Evolutionary conservation across 2,113 vertebrate genomes (phyloP).

Genomic region (Motacilla alba): DNA sequence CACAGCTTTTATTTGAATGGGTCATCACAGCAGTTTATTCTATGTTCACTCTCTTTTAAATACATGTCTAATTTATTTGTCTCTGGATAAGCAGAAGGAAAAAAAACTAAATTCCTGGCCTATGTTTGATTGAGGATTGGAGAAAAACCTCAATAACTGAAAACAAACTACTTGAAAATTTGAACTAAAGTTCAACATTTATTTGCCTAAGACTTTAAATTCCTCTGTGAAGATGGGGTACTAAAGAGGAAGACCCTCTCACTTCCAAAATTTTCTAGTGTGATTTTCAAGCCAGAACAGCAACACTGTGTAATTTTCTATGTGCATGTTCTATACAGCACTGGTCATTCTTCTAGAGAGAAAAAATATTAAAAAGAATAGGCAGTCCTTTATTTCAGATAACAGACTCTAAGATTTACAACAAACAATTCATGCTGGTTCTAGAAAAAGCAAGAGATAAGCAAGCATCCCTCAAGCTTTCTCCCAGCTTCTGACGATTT

Average conservation of each 20-base stretch:
- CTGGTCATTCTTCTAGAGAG: not conserved
- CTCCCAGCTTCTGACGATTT: not conserved
- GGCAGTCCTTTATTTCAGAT: not conserved
- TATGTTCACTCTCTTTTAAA: not conserved
- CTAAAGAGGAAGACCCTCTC: not conserved
- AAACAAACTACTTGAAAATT: not conserved
- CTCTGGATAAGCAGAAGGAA: not conserved
- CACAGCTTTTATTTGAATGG: not conserved
- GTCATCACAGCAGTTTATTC: not conserved
- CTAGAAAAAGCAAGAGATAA: not conserved
- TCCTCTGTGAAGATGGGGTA: not conserved
- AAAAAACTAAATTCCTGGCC: not conserved
- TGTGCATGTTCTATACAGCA: not conserved
- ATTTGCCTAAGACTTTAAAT: not conserved
- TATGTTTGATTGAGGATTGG: not conserved
- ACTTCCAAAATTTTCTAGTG: not conserved
- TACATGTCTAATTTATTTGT: not conserved
- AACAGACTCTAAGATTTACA: not conserved
- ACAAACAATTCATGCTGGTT: not conserved
- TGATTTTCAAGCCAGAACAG: not conserved
- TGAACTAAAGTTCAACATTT: not conserved
- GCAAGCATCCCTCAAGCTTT: not conserved
- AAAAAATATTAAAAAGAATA: not conserved
- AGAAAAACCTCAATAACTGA: not conserved
- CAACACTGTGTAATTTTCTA: not conserved